phyloP scores from a whole-genome alignment of 2,797 vertebrate genomes.

The Muscicapa striata region DNA sequence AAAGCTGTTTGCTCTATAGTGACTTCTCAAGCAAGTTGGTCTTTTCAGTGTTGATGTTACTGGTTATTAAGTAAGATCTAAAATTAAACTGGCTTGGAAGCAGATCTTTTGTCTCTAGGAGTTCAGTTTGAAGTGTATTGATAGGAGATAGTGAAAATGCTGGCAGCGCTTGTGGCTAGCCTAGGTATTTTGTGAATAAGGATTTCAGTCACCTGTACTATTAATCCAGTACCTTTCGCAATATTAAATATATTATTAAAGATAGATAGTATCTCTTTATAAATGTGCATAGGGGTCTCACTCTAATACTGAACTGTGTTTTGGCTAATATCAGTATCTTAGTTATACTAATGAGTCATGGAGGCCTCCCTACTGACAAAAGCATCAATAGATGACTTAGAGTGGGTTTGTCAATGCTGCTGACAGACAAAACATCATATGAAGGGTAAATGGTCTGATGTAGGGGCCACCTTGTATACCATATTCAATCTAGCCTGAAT shows the following conservation, averaged over 20 bases:
- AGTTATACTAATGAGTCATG: neutral
- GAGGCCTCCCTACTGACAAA: neutral
- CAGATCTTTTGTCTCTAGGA: neutral
- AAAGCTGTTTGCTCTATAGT: neutral
- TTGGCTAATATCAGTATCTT: neutral
- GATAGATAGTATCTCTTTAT: neutral
- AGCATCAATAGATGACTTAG: neutral
- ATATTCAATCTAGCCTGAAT: neutral
- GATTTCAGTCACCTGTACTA: neutral
- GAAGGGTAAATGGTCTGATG: neutral
- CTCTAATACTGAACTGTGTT: neutral
- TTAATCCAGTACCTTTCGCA: neutral
- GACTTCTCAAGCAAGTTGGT: neutral
- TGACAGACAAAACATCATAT: neutral
- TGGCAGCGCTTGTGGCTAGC: neutral
- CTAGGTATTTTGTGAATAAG: neutral
- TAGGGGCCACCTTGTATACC: neutral
- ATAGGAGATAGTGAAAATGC: neutral
- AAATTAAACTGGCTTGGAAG: neutral
- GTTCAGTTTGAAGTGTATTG: neutral
- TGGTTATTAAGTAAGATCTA: neutral
- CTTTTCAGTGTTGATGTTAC: neutral
- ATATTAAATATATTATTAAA: no score
- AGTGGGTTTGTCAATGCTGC: constrained; percentile 3
- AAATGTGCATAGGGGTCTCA: neutral